Conservation (phyloP, 2,113 vertebrate genomes). For the Dromaius novaehollandiae region DNA sequence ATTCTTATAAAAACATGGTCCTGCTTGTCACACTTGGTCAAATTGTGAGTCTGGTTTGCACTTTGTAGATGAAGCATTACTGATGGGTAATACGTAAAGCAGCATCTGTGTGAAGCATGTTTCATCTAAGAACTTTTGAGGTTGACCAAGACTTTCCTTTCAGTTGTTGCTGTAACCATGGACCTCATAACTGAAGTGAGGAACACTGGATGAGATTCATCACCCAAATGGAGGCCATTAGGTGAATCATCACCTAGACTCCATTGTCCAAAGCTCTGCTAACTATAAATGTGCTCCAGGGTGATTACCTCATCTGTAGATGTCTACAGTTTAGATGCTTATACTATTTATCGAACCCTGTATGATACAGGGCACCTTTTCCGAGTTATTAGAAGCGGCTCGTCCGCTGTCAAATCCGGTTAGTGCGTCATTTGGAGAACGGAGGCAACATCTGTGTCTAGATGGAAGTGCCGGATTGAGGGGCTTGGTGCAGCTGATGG, state of each 20-base stretch:
- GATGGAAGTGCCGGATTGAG: too few species aligned
- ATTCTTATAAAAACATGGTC: neutral
- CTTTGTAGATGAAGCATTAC: neutral
- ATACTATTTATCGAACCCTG: neutral
- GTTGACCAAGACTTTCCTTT: neutral
- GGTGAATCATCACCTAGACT: neutral
- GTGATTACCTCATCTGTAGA: neutral
- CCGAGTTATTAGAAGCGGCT: too few species aligned
- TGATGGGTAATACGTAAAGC: neutral
- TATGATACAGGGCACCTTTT: too few species aligned
- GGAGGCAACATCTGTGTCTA: too few species aligned
- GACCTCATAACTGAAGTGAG: neutral
- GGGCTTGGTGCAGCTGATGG: too few species aligned
- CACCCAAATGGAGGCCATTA: neutral
- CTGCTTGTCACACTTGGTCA: neutral
- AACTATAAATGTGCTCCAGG: neutral
- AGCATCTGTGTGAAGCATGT: fast-evolving
- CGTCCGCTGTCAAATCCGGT: too few species aligned
- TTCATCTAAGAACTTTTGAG: neutral
- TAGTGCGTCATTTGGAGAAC: too few species aligned
- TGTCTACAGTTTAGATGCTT: neutral
- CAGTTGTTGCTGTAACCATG: neutral
- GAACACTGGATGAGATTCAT: neutral
- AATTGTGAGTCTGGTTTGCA: neutral
- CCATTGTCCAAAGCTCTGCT: neutral